These are phyloP conservation scores for Eubucco bourcierii DNA, from an alignment of 2,113 vertebrate genomes.

Conservation along the genomic window DNA sequence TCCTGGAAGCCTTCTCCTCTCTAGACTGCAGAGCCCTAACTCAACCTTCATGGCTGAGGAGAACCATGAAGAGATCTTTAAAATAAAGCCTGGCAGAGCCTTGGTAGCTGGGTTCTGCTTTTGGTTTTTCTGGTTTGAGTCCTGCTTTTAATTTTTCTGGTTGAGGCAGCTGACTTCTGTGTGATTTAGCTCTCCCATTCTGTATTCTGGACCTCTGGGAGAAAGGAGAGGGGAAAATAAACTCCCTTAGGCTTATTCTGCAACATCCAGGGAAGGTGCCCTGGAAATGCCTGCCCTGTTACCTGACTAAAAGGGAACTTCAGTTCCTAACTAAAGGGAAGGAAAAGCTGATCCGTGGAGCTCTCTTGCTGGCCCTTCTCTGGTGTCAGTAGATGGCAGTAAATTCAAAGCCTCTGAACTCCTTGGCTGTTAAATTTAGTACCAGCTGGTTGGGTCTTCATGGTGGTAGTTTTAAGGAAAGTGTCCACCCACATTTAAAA, in stretches of 20 bases:
- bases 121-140: neutral
- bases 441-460: neutral
- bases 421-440: rapidly evolving
- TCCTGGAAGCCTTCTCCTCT: too few species aligned
- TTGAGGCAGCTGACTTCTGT: neutral
- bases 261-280: neutral
- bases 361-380: neutral
- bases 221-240: neutral
- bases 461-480: neutral
- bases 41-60: neutral
- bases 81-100: neutral
- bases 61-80: neutral
- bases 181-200: neutral
- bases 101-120: neutral
- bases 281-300: neutral
- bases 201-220: neutral
- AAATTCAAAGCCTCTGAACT: neutral
- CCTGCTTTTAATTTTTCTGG: neutral
- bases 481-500: neutral
- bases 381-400: neutral
- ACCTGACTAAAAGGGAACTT: neutral
- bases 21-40: too few species aligned
- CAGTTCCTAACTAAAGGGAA: neutral
- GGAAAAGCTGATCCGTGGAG: neutral
- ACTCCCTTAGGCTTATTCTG: neutral